These are phyloP conservation scores for Incurvaria masculella DNA, from an alignment of 2,888 invertebrate genomes.

Conservation along the genomic window DNA sequence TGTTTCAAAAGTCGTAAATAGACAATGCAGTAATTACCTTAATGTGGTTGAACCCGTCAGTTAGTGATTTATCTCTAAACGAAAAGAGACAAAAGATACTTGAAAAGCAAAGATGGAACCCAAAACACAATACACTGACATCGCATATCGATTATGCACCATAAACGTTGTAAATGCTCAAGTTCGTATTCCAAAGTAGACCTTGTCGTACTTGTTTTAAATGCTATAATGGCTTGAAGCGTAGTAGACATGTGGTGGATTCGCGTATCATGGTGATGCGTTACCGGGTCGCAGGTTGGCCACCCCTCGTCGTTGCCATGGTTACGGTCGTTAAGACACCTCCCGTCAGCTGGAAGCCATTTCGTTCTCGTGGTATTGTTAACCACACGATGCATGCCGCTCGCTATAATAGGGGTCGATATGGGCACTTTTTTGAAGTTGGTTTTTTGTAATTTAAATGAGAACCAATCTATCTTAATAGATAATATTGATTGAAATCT, in stretches of 20 bases:
- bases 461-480: too few relatives aligned
- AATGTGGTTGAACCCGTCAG: slow-evolving; percentile 37
- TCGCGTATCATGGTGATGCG: slow-evolving; percentile 26
- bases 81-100: neutral
- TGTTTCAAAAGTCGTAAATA: slow-evolving; percentile 49
- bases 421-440: too few relatives aligned
- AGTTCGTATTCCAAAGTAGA: neutral
- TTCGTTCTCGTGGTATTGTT: slow-evolving; percentile 40
- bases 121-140: neutral
- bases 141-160: too few relatives aligned
- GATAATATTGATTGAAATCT: too few relatives aligned
- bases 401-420: too few relatives aligned
- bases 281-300: slow-evolving; percentile 46
- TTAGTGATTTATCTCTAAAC: too few relatives aligned
- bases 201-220: neutral
- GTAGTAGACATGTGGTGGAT: neutral
- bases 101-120: neutral
- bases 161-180: neutral
- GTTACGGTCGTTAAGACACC: slow-evolving; percentile 47
- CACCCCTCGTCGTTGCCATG: slow-evolving; percentile 50
- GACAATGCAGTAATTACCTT: slow-evolving; percentile 46
- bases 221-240: neutral
- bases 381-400: slow-evolving; percentile 20
- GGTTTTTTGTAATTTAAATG: too few relatives aligned
- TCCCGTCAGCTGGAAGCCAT: slow-evolving; percentile 56